Evolutionary conservation across 2,888 invertebrate genomes (phyloP).

Genomic region (Ennomos fuscantarius): DNA sequence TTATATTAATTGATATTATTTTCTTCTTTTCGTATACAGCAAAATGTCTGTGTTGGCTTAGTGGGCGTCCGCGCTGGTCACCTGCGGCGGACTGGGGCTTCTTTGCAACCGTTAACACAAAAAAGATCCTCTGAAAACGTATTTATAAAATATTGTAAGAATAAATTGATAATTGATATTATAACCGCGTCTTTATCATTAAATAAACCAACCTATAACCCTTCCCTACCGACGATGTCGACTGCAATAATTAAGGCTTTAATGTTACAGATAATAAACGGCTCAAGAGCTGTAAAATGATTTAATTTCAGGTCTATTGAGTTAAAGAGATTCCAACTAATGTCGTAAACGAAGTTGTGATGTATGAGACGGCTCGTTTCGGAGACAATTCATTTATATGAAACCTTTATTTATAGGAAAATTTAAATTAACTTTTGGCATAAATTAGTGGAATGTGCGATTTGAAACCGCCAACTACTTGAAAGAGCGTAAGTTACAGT

Average conservation of each 20-base stretch:
- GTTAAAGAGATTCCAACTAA: constrained; percentile 12
- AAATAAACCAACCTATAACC: no score
- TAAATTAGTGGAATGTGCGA: not conserved
- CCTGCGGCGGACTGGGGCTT: no score
- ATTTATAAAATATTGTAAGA: no score
- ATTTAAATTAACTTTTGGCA: not conserved
- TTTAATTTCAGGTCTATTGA: constrained; percentile 19
- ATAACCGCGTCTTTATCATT: no score
- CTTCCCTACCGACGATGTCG: no score
- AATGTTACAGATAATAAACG: constrained; percentile 17
- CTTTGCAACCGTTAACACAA: no score
- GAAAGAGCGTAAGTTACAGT: not conserved
- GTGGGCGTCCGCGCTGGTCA: no score
- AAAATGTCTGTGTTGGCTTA: no score
- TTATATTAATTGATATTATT: no score
- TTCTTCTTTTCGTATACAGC: no score
- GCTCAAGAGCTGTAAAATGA: constrained; percentile 15
- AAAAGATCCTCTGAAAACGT: no score
- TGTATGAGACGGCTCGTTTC: constrained; percentile 7
- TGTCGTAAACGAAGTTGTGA: constrained; percentile 25
- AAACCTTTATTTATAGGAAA: not conserved
- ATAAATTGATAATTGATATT: no score
- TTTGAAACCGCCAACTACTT: not conserved
- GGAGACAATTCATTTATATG: constrained; percentile 1
- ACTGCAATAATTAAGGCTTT: constrained; percentile 8